Evolutionary conservation across 2,797 vertebrate genomes (phyloP), one percentile per base, ranked within the genome.

Genomic region (Leptatherina wallacei): DNA sequence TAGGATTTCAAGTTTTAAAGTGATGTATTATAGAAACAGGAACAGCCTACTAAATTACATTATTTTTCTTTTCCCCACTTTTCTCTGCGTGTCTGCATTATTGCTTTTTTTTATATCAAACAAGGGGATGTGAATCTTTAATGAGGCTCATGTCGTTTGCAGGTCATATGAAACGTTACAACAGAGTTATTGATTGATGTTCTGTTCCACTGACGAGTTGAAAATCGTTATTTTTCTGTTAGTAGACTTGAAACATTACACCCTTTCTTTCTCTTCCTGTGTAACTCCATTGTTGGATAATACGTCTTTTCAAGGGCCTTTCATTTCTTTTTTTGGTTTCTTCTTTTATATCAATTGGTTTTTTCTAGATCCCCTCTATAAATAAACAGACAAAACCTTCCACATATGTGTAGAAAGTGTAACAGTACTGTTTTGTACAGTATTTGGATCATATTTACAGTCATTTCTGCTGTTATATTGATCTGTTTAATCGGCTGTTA

Each of bases 101-200:
- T 32, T 65, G 7, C 12, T 16, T 66, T 5, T 70, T 66, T 14
- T 27, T 33, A 24, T 27, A 29, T 38, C 62, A 60, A 44, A 18
- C 67, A 73, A 66, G 64, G 54, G 59, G 29, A 14, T 18, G 35
- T 68, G 64, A 77, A 77, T 66, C 56, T 16, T 4, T 69, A 58
- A 75, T 66, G 24, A 82, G 35, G 20, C 80, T 44, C 36, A 67
- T 12, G 59, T 63, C 60, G 71, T 82, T 74, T 52, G 64, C 47
- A 61, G 69, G 40, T 75, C 65, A 69, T 67, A 35, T 70, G 78
- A 85, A 85, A 83, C 61, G 69, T 82, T 73, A 75, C 67, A 77
- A 12, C 63, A 18, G 27, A 33, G 1, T 2, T 81, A 88, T 84
- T 78, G 78, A 88, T 83, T 73, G 68, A 83, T 61, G 65, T 52